A percentile compares a stretch with the other conserved stretches of the same genome.
phyloP scores from a whole-genome alignment of 2,113 vertebrate genomes.

The Jaculus jaculus region DNA sequence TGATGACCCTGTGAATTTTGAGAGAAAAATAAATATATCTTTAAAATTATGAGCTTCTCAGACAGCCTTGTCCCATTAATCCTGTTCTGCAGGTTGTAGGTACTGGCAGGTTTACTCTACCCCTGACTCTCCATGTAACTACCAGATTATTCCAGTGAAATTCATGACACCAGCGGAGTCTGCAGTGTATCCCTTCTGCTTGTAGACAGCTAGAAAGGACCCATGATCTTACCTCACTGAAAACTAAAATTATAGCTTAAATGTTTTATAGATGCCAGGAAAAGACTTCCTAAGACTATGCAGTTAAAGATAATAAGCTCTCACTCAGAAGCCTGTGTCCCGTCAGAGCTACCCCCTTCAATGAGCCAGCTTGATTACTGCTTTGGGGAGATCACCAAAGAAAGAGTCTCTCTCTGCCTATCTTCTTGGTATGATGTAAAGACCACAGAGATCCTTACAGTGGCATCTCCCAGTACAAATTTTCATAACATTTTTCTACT shows the following conservation, averaged over 20 bases:
- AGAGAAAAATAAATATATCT: background rate
- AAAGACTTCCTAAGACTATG: background rate
- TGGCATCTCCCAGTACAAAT: rapidly evolving
- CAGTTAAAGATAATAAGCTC: background rate
- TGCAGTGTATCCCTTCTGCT: background rate
- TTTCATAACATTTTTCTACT: background rate
- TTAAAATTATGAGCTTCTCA: background rate
- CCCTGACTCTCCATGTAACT: background rate
- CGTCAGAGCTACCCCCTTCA: background rate
- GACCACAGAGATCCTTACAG: rapidly evolving
- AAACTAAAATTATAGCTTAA: background rate
- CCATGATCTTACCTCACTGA: background rate
- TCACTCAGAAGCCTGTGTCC: background rate
- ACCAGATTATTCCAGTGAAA: background rate
- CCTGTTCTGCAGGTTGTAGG: background rate
- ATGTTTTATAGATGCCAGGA: background rate
- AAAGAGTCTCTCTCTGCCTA: rapidly evolving
- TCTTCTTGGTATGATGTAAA: rapidly evolving
- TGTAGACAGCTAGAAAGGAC: background rate
- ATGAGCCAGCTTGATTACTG: background rate
- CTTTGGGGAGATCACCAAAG: background rate
- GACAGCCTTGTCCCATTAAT: background rate
- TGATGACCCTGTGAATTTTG: background rate
- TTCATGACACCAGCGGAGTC: background rate
- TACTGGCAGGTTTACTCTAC: background rate